Conservation (phyloP, 1,140 invertebrate species). For the Eciton burchellii region DNA sequence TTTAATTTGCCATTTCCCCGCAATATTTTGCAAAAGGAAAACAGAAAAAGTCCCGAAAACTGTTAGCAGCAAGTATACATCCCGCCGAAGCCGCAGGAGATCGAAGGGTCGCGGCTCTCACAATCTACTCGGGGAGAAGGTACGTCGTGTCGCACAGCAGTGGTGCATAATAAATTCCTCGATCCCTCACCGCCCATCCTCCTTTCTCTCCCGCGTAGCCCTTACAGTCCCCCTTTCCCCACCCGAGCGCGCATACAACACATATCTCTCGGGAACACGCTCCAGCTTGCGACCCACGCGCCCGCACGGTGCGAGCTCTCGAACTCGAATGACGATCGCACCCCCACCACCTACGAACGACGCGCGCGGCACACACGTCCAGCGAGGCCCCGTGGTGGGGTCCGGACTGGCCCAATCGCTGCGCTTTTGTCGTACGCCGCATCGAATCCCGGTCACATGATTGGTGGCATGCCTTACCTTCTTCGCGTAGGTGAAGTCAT, state of each 20-base stretch:
- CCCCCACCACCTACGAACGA: constrained; percentile 76
- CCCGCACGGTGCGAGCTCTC: constrained; percentile 64
- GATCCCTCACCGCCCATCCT: constrained; percentile 38
- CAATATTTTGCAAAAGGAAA: background rate
- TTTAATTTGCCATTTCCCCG: background rate
- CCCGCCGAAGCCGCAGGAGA: background rate
- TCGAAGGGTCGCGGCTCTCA: background rate
- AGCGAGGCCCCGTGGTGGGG: constrained; percentile 68
- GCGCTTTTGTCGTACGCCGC: constrained; percentile 78
- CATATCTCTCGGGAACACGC: constrained; percentile 55
- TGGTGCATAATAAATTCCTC: constrained; percentile 40
- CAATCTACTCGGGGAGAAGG: background rate
- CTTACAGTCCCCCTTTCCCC: background rate
- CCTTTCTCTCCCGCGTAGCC: constrained; percentile 44
- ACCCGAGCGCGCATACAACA: constrained; percentile 61
- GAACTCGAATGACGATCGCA: constrained; percentile 77
- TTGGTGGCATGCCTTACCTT: constrained; percentile 72
- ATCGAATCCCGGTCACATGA: constrained; percentile 76
- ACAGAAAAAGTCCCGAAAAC: background rate
- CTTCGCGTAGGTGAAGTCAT: constrained; percentile 46
- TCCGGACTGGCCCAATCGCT: constrained; percentile 72
- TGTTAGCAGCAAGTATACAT: background rate
- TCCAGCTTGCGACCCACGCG: constrained; percentile 72
- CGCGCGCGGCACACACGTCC: constrained; percentile 76
- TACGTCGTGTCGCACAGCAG: background rate